phyloP scores from a whole-genome alignment of 2,888 invertebrate genomes.

The Parnassius orleans region DNA sequence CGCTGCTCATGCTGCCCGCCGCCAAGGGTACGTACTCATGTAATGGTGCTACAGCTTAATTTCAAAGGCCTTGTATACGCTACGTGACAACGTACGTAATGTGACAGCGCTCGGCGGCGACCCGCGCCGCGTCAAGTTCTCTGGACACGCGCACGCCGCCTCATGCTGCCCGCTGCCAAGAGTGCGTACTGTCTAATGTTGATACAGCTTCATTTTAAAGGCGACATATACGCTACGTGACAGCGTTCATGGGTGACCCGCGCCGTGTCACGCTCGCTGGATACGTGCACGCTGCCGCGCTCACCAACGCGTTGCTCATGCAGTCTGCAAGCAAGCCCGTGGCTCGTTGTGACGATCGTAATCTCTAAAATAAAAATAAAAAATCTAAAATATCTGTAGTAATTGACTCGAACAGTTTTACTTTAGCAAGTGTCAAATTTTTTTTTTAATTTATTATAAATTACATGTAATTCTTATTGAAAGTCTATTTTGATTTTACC shows the following conservation, averaged over 20 bases:
- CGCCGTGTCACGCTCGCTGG: slow-evolving; percentile 90
- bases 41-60: neutral
- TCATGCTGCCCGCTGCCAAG: slow-evolving; percentile 89
- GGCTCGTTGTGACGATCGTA: too few relatives aligned
- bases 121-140: slow-evolving; percentile 88
- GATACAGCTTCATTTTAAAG: neutral
- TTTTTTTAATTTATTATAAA: too few relatives aligned
- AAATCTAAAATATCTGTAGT: too few relatives aligned
- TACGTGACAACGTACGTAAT: slow-evolving; percentile 72
- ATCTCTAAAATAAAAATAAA: too few relatives aligned
- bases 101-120: slow-evolving; percentile 95
- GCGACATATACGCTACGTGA: slow-evolving; percentile 83
- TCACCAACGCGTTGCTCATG: slow-evolving; percentile 91
- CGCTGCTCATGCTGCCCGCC: slow-evolving; percentile 90
- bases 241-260: slow-evolving; percentile 94
- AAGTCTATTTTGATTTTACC: too few relatives aligned
- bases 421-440: too few relatives aligned
- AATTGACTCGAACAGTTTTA: too few relatives aligned
- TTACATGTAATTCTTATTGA: too few relatives aligned
- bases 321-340: slow-evolving; percentile 35
- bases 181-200: slow-evolving; percentile 58
- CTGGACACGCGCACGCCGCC: slow-evolving; percentile 93
- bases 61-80: too few relatives aligned
- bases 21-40: slow-evolving; percentile 82
- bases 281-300: slow-evolving; percentile 92